phyloP scores from a whole-genome alignment of 2,888 invertebrate species.

The Metalampra italica region DNA sequence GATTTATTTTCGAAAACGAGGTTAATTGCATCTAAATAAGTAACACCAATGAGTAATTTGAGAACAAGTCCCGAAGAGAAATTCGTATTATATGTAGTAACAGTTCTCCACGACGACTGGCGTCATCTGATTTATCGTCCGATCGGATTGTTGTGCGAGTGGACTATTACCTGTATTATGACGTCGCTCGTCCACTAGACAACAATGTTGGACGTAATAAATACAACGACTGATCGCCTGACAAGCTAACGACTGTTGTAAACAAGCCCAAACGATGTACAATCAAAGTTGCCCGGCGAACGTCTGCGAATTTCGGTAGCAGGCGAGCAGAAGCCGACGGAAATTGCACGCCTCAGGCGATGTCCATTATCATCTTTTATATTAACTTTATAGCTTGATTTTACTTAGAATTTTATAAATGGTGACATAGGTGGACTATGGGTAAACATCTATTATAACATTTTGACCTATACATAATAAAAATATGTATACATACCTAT shows the following conservation, averaged over 20 bases:
- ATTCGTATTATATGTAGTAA: not conserved
- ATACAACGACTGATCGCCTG: constrained; percentile 8
- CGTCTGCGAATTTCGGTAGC: constrained; percentile 40
- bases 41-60: too few species aligned
- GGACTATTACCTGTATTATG: too few species aligned
- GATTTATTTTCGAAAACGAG: too few species aligned
- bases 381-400: constrained; percentile 32
- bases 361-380: constrained; percentile 50
- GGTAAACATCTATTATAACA: too few species aligned
- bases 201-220: constrained; percentile 15
- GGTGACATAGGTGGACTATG: not conserved
- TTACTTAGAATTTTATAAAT: constrained; percentile 9
- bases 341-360: constrained; percentile 56
- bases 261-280: constrained; percentile 48
- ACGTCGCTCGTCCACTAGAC: not conserved
- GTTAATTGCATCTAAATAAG: too few species aligned
- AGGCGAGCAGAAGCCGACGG: constrained; percentile 31
- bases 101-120: constrained; percentile 2
- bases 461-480: too few species aligned
- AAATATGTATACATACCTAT: too few species aligned
- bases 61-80: too few species aligned
- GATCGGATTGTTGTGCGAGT: too few species aligned
- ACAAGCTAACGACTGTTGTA: constrained; percentile 52
- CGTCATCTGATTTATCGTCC: too few species aligned
- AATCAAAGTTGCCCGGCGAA: constrained; percentile 48